Conservation (phyloP, 2,797 vertebrate species). For the Lepidocolaptes lacrymiger region DNA sequence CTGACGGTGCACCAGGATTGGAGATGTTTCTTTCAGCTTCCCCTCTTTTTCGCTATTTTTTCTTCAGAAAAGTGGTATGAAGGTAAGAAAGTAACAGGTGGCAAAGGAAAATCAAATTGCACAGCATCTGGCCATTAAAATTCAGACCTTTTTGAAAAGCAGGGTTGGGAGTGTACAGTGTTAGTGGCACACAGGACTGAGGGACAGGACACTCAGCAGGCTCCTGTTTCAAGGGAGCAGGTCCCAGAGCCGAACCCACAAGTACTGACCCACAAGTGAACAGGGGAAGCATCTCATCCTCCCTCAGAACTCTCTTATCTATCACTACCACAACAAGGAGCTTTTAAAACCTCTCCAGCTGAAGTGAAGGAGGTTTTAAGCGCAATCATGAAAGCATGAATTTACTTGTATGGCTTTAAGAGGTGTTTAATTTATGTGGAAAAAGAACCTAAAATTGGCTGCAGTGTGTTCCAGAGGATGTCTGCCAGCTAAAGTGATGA, state of each 20-base stretch:
- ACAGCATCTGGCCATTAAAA: neutral
- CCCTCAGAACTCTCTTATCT: neutral
- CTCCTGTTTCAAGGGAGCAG: neutral
- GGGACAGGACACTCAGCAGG: neutral
- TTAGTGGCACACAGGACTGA: accelerated
- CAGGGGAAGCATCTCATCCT: neutral
- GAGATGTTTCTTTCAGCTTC: neutral
- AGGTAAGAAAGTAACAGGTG: neutral
- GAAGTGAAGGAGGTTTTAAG: neutral
- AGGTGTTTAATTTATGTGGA: neutral
- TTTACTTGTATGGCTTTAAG: neutral
- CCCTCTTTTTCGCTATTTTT: neutral
- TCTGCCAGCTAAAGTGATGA: slow-evolving; percentile 2
- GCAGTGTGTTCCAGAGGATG: neutral
- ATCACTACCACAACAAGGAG: neutral
- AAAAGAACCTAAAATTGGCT: neutral
- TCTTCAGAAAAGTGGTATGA: neutral
- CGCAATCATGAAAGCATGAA: neutral
- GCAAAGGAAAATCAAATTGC: neutral
- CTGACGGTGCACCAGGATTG: accelerated
- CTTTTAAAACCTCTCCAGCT: slow-evolving; percentile 23
- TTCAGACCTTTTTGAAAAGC: neutral
- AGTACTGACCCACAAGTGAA: accelerated
- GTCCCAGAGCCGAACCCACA: neutral
- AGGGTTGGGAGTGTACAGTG: neutral